Conservation (phyloP, 2,888 invertebrate species). For the Sarcophaga caerulescens region DNA sequence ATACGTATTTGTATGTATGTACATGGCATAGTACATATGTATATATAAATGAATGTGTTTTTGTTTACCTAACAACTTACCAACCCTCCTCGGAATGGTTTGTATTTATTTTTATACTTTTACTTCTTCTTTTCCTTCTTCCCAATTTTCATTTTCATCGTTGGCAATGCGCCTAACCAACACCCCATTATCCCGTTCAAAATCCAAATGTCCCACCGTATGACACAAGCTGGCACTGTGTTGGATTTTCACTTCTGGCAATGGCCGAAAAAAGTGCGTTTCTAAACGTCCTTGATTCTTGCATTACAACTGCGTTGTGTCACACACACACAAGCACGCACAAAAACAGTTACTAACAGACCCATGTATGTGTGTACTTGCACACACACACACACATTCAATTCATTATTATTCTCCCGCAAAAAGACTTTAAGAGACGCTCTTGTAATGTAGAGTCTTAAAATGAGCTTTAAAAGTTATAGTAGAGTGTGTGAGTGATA, state of each 20-base stretch:
- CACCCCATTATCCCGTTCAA: not conserved
- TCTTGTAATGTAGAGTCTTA: slow-evolving; percentile 7
- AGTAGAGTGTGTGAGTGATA: too few species aligned
- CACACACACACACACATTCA: not conserved
- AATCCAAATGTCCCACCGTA: not conserved
- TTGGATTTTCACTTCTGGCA: slow-evolving; percentile 49
- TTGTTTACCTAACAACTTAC: slow-evolving; percentile 44
- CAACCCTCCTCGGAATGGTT: slow-evolving; percentile 46
- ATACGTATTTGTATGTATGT: not conserved
- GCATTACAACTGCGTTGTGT: slow-evolving; percentile 74
- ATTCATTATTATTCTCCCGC: not conserved
- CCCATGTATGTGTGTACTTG: not conserved
- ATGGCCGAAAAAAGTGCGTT: slow-evolving; percentile 71
- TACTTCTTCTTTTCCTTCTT: not conserved
- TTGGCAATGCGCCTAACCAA: not conserved
- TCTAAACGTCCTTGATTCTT: slow-evolving; percentile 81
- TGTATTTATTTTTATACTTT: slow-evolving; percentile 21
- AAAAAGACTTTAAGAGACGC: not conserved
- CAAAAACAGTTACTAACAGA: slow-evolving; percentile 6
- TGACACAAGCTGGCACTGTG: not conserved
- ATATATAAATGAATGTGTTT: not conserved
- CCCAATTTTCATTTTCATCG: not conserved
- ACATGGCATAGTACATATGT: too few species aligned
- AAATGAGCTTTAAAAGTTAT: slow-evolving; percentile 32
- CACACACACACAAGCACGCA: slow-evolving; percentile 22